Conservation (phyloP, 2,113 vertebrate species). For the Tapirus terrestris region DNA sequence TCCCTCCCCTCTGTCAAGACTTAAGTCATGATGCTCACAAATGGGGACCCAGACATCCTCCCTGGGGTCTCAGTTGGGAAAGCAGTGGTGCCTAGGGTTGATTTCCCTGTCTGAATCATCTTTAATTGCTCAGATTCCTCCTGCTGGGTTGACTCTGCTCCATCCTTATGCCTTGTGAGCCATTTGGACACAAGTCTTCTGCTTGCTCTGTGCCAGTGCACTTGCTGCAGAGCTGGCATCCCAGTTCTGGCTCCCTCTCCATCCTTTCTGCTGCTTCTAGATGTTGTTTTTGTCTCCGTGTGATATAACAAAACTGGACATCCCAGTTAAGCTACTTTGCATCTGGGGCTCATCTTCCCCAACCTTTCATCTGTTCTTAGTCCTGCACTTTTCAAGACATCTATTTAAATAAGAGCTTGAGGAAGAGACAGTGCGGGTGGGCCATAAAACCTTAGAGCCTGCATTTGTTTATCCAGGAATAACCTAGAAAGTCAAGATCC, state of each 20-base stretch:
- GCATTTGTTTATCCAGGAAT: neutral
- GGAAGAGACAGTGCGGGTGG: neutral
- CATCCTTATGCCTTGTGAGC: neutral
- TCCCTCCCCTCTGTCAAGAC: neutral
- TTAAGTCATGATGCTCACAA: neutral
- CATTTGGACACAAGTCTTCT: neutral
- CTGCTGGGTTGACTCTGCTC: neutral
- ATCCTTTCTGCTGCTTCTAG: neutral
- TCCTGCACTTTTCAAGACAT: neutral
- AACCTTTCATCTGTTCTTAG: neutral
- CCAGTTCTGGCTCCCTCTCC: neutral
- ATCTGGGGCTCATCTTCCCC: neutral
- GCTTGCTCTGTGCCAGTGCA: no score
- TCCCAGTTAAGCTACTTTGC: neutral
- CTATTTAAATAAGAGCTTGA: neutral
- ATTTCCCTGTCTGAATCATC: neutral
- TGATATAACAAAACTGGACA: neutral
- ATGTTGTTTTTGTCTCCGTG: neutral
- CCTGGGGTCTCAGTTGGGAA: neutral
- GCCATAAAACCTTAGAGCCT: neutral
- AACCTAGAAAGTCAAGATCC: neutral
- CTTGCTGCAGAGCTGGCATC: neutral
- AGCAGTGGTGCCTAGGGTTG: neutral
- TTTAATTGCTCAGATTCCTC: neutral
- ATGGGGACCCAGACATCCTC: neutral